These are phyloP conservation scores for Emydoidea blandingii DNA, from an alignment of 2,797 vertebrate species.

Conservation along the genomic window DNA sequence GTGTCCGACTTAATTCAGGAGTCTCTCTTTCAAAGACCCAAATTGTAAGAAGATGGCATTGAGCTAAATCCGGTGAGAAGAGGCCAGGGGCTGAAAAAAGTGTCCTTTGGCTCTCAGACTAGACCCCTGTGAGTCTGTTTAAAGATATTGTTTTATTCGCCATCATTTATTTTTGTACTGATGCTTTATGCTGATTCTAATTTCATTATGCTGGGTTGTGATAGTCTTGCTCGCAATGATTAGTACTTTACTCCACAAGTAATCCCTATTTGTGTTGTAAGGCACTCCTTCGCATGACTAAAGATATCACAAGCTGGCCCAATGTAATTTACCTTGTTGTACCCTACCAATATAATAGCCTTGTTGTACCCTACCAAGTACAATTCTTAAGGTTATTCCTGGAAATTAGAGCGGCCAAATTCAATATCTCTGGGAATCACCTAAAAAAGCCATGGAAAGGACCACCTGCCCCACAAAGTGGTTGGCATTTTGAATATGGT, in stretches of 20 bases:
- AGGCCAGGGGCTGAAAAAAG: not conserved
- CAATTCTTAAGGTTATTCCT: not conserved
- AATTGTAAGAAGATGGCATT: not conserved
- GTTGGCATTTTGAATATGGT: not conserved
- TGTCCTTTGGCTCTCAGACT: not conserved
- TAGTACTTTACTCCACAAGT: not conserved
- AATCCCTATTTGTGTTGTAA: accelerated
- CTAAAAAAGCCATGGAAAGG: not conserved
- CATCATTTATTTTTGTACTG: not conserved
- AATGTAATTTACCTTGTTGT: not conserved
- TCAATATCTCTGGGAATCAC: not conserved
- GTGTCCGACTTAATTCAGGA: not conserved
- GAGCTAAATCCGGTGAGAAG: not conserved
- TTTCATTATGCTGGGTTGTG: not conserved
- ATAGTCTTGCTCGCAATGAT: not conserved
- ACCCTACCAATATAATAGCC: too few species aligned
- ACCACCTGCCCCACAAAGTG: not conserved
- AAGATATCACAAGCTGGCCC: not conserved
- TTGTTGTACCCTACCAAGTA: not conserved
- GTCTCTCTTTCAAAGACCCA: not conserved
- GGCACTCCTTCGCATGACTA: not conserved
- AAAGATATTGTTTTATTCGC: not conserved
- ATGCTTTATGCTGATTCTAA: not conserved
- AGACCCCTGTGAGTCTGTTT: not conserved
- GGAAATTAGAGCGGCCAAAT: not conserved